Evolutionary conservation across 2,113 vertebrate genomes (phyloP).

Genomic region (Antechinus stuartii): DNA sequence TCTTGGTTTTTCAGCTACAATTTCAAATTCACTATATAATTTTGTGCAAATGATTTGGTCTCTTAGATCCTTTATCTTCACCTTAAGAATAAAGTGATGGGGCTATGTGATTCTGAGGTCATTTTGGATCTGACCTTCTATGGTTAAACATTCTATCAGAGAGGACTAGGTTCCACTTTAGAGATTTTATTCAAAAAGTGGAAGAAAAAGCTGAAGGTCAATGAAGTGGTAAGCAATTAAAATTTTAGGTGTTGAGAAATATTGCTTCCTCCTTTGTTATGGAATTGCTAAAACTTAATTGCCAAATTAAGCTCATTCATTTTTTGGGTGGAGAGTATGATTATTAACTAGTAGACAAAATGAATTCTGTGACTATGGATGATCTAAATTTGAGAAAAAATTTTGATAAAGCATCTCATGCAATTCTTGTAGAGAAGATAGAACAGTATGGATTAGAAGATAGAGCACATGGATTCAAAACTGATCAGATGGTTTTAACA

Average conservation of each 20-base stretch:
- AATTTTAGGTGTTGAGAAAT: constrained; percentile 15
- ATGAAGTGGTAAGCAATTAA: constrained; percentile 21
- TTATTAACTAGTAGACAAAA: background rate
- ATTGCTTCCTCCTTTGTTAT: background rate
- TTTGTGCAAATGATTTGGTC: background rate
- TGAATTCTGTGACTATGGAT: background rate
- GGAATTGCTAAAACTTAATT: background rate
- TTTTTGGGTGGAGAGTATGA: background rate
- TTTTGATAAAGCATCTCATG: background rate
- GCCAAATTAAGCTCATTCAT: background rate
- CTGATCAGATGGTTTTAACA: background rate
- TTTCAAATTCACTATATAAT: background rate
- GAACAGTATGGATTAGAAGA: background rate
- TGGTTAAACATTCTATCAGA: background rate
- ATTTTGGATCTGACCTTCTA: background rate
- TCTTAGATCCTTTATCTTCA: background rate
- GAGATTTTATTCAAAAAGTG: background rate
- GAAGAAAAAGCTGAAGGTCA: background rate
- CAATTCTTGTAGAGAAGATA: background rate
- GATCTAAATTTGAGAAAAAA: background rate
- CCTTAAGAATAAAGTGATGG: background rate
- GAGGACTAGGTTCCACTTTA: background rate
- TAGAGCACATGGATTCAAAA: background rate
- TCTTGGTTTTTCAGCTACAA: background rate
- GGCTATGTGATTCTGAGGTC: background rate